phyloP scores from a whole-genome alignment of 1,140 invertebrate genomes.

The Halictus rubicundus region DNA sequence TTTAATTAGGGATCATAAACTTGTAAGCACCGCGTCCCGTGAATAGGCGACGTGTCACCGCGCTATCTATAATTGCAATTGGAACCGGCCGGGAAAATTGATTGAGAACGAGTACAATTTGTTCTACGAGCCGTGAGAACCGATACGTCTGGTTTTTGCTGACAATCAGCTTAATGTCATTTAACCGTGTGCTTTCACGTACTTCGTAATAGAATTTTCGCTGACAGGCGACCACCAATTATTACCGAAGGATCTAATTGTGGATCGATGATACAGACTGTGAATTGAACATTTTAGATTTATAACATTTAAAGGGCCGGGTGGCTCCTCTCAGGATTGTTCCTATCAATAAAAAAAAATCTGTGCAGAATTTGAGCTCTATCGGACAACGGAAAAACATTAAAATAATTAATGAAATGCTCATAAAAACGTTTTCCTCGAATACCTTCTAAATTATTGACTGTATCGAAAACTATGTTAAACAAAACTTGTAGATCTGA shows the following conservation, averaged over 20 bases:
- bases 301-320: no score
- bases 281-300: not conserved
- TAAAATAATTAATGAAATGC: no score
- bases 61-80: slow-evolving; percentile 4
- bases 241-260: not conserved
- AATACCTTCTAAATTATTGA: no score
- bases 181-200: not conserved
- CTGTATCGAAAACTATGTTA: no score
- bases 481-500: no score
- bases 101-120: not conserved
- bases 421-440: no score
- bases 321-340: no score
- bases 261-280: not conserved
- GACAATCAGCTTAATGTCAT: not conserved
- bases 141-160: not conserved
- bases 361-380: no score
- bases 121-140: not conserved
- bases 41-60: not conserved
- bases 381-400: no score
- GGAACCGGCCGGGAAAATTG: not conserved
- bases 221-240: not conserved
- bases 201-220: not conserved
- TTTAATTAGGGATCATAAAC: slow-evolving; percentile 23
- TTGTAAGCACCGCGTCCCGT: not conserved
- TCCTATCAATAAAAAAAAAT: no score